Evolutionary conservation across 53 echinoderm and acorn worm genomes (phyloP).

Genomic region (Mesocentrotus franciscanus): DNA sequence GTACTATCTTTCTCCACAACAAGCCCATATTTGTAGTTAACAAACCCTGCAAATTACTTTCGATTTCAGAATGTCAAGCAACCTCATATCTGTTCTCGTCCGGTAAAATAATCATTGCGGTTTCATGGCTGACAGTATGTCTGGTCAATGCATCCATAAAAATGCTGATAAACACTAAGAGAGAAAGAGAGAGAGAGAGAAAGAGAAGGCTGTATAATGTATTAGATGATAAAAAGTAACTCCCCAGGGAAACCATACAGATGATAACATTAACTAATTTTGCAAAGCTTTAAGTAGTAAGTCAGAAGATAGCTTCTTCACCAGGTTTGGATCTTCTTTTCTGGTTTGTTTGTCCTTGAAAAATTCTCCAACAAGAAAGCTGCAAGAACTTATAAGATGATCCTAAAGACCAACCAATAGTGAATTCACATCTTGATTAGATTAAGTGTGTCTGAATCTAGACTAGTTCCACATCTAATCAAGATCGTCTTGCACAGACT

Average conservation of each 20-base stretch:
- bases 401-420: neutral
- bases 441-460: neutral
- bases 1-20: neutral
- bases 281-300: neutral
- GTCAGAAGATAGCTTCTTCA: neutral
- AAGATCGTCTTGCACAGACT: neutral
- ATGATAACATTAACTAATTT: neutral
- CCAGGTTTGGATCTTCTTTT: neutral
- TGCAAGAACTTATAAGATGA: neutral
- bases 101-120: conserved; percentile 56
- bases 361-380: neutral
- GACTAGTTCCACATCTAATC: conserved; percentile 22
- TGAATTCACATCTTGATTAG: neutral
- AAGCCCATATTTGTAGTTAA: conserved; percentile 46
- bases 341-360: conserved; percentile 11
- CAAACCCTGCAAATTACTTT: conserved; percentile 58
- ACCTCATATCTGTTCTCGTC: conserved; percentile 41
- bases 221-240: conserved; percentile 28
- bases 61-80: conserved; percentile 18
- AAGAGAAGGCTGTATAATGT: neutral
- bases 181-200: neutral
- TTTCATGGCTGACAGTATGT: conserved; percentile 32
- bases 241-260: neutral
- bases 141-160: conserved; percentile 49
- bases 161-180: neutral